Evolutionary conservation across 1,140 invertebrate species (phyloP).

Genomic region (Ips typographus): DNA sequence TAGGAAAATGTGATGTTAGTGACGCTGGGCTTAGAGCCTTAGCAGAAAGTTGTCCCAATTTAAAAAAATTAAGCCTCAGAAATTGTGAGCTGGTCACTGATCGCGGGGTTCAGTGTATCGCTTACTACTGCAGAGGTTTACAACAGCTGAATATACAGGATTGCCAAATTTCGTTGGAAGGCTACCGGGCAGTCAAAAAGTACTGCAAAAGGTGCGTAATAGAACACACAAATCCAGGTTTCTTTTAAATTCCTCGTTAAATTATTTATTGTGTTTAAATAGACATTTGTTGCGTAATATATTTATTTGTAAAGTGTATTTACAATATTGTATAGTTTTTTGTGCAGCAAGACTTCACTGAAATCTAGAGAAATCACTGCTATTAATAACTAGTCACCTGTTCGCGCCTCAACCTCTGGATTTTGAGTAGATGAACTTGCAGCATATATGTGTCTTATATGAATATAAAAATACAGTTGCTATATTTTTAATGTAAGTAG

Average conservation of each 20-base stretch:
- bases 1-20: constrained; percentile 91
- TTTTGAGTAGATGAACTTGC: no score
- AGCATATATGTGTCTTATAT: no score
- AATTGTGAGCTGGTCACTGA: constrained; percentile 89
- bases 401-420: no score
- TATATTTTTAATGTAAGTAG: background rate
- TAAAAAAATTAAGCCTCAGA: constrained; percentile 86
- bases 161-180: constrained; percentile 82
- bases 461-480: no score
- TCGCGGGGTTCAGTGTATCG: constrained; percentile 80
- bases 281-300: constrained; percentile 29
- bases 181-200: constrained; percentile 86
- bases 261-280: constrained; percentile 23
- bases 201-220: constrained; percentile 90
- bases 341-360: background rate
- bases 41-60: constrained; percentile 84
- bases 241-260: constrained; percentile 58
- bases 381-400: no score
- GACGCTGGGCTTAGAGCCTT: constrained; percentile 81
- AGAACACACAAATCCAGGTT: constrained; percentile 91
- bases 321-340: constrained; percentile 7
- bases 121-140: constrained; percentile 82
- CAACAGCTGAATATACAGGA: constrained; percentile 91
- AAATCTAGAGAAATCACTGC: no score
- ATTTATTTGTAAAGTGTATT: constrained; percentile 5